Percentiles rank a stretch among this genome's conserved stretches.
These are phyloP conservation scores for Augiades crinisus DNA, from an alignment of 2,888 invertebrate species.

Conservation along the genomic window DNA sequence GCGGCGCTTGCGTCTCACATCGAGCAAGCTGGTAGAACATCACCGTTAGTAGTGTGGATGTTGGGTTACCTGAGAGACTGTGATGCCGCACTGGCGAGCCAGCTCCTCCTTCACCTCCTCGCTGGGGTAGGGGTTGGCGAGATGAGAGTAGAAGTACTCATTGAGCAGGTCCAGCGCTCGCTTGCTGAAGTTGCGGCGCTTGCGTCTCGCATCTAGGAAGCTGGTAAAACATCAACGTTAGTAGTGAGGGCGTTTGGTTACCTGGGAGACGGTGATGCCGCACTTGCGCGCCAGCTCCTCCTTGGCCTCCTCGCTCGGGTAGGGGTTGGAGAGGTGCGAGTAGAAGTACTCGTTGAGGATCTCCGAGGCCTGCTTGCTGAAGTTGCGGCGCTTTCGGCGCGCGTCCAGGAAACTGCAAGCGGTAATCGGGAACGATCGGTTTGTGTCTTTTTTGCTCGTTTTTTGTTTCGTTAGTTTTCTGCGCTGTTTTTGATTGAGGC, in stretches of 20 bases:
- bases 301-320: constrained; percentile 99
- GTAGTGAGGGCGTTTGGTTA: constrained; percentile 60
- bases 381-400: constrained; percentile 96
- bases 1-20: constrained; percentile 94
- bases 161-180: constrained; percentile 99
- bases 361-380: constrained; percentile 99
- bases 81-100: constrained; percentile 99
- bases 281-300: constrained; percentile 99
- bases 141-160: constrained; percentile 99
- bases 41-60: neutral
- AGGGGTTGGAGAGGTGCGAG: constrained; percentile 99
- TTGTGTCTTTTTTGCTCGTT: constrained; percentile 1
- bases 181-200: constrained; percentile 99
- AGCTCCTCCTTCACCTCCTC: constrained; percentile 93
- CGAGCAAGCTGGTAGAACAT: constrained; percentile 81
- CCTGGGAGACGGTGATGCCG: constrained; percentile 98
- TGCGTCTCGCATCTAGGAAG: constrained; percentile 90
- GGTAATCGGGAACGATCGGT: constrained; percentile 26
- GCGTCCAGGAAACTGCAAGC: constrained; percentile 86
- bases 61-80: constrained; percentile 96
- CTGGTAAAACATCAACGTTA: constrained; percentile 48
- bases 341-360: constrained; percentile 99
- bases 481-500: constrained; percentile 40
- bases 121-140: constrained; percentile 99
- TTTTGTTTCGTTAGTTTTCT: constrained; percentile 14